A percentile compares a stretch with the other conserved stretches of the same genome.
These are phyloP conservation scores for Cricetomys ansorgei DNA, from an alignment of 2,113 vertebrate species.

Conservation along the genomic window DNA sequence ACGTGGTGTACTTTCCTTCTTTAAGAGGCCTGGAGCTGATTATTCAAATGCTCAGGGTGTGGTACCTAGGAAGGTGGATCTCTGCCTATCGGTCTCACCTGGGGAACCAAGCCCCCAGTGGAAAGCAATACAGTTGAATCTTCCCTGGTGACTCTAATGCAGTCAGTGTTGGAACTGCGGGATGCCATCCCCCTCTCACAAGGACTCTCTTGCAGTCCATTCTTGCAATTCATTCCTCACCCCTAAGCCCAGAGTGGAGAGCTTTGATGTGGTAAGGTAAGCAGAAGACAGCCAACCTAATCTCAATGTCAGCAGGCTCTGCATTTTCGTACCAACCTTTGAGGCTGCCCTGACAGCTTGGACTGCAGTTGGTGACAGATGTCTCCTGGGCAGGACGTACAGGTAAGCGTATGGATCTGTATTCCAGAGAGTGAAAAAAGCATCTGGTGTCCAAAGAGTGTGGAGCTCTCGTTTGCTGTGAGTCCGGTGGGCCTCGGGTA, in stretches of 20 bases:
- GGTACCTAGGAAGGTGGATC: background rate
- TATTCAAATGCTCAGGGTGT: background rate
- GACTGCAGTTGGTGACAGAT: background rate
- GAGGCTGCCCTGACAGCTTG: background rate
- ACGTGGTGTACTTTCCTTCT: background rate
- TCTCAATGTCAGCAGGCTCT: background rate
- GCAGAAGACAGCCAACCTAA: background rate
- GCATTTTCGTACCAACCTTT: background rate
- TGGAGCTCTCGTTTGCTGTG: background rate
- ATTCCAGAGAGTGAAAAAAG: background rate
- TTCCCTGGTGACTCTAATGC: background rate
- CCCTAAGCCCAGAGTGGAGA: background rate
- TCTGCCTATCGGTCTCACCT: background rate
- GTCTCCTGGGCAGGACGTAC: background rate
- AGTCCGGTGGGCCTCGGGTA: background rate
- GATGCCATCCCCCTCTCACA: fast-evolving
- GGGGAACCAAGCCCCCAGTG: background rate
- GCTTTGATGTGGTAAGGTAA: background rate
- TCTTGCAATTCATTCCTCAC: background rate
- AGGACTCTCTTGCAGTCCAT: background rate
- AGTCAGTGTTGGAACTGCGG: fast-evolving
- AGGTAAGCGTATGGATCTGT: conserved; percentile 16
- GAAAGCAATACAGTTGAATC: background rate
- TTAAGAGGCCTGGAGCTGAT: background rate
- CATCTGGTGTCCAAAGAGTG: background rate